Conservation (phyloP, 2,888 invertebrate species). For the Chaetoderma sp. region DNA sequence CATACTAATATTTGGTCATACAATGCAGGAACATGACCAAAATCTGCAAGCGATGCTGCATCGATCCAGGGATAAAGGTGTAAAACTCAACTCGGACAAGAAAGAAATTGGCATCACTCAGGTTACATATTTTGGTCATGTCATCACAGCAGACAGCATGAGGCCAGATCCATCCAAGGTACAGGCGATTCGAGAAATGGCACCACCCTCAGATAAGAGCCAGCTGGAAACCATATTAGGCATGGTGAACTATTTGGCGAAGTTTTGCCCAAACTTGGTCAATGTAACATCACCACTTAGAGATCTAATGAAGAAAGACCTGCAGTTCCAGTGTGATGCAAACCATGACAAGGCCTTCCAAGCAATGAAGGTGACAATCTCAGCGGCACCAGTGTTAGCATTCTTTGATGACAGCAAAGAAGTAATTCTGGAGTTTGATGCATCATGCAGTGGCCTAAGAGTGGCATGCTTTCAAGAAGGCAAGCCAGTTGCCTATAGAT, state of each 20-base stretch:
- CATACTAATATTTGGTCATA: constrained; percentile 6
- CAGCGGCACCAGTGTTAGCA: neutral
- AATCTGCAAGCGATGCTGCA: constrained; percentile 8
- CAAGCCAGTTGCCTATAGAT: constrained; percentile 26
- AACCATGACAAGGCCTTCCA: too few species aligned
- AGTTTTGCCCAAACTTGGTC: constrained; percentile 18
- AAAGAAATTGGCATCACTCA: neutral
- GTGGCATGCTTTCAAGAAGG: constrained; percentile 25
- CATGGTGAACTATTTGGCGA: constrained; percentile 23
- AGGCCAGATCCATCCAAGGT: constrained; percentile 30
- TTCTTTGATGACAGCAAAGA: constrained; percentile 16
- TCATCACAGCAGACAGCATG: constrained; percentile 20
- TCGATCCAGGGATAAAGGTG: neutral
- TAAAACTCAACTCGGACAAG: constrained; percentile 16
- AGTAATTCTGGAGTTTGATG: constrained; percentile 13
- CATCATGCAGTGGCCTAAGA: constrained; percentile 26
- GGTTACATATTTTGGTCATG: constrained; percentile 28
- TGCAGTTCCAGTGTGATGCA: constrained; percentile 25
- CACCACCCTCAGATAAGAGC: constrained; percentile 13
- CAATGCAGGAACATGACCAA: neutral
- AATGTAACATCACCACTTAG: constrained; percentile 17
- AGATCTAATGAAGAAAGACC: constrained; percentile 20
- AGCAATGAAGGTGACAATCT: too few species aligned
- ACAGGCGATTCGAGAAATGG: constrained; percentile 21
- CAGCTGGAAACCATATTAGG: constrained; percentile 32